phyloP scores from a whole-genome alignment of 2,113 vertebrate species.

The Burhinus bistriatus region DNA sequence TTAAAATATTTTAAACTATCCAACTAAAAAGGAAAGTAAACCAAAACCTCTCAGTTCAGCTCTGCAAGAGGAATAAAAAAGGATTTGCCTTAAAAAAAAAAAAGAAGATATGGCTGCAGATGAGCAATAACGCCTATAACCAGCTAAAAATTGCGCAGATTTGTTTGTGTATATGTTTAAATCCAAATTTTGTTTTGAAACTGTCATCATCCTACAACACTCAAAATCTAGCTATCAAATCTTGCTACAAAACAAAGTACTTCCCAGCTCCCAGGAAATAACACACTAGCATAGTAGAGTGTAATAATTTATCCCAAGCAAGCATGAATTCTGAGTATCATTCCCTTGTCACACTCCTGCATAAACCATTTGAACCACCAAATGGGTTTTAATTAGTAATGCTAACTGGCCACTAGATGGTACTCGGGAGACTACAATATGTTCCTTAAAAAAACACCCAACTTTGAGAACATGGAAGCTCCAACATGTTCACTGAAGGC shows the following conservation, averaged over 20 bases:
- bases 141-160: background rate
- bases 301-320: background rate
- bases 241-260: background rate
- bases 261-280: background rate
- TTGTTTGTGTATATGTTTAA: background rate
- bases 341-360: background rate
- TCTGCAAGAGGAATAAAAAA: conserved; percentile 6
- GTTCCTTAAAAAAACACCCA: background rate
- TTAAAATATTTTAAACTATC: background rate
- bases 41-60: background rate
- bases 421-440: background rate
- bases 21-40: background rate
- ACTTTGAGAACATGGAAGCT: background rate
- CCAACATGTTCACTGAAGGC: background rate
- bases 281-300: background rate
- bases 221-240: background rate
- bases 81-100: conserved; percentile 4
- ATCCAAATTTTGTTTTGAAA: background rate
- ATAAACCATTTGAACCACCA: fast-evolving
- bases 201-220: background rate
- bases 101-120: background rate
- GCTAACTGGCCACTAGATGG: conserved; percentile 30
- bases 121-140: background rate
- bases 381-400: background rate
- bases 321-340: background rate